phyloP scores from a whole-genome alignment of 2,888 invertebrate genomes.

The Phortica magna region DNA sequence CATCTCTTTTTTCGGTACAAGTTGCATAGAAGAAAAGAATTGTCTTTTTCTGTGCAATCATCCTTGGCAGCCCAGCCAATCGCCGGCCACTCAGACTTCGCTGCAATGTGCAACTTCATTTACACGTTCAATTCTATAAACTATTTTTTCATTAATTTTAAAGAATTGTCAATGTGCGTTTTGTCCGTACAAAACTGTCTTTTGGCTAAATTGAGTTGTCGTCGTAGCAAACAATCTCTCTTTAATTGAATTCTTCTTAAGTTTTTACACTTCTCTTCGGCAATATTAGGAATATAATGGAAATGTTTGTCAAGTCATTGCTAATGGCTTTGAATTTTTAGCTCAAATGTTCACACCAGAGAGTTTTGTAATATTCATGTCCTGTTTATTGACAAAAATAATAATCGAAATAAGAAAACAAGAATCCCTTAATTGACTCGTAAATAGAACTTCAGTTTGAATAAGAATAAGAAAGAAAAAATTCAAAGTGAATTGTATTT shows the following conservation, averaged over 20 bases:
- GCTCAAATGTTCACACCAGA: neutral
- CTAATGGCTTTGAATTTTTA: neutral
- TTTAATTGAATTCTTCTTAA: neutral
- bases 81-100: neutral
- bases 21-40: constrained; percentile 44
- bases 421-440: neutral
- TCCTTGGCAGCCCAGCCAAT: neutral
- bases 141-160: constrained; percentile 31
- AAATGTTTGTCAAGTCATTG: neutral
- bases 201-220: constrained; percentile 30
- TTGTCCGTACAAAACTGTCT: neutral
- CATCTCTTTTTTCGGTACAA: constrained; percentile 44
- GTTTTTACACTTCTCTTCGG: neutral
- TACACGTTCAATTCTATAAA: constrained; percentile 11
- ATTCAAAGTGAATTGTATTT: no score
- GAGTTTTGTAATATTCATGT: neutral
- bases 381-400: neutral
- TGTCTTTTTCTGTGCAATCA: constrained; percentile 10
- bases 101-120: constrained; percentile 28
- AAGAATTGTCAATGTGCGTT: constrained; percentile 14
- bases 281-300: neutral
- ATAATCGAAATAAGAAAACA: neutral
- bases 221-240: neutral
- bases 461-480: no score
- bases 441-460: no score